Percentiles rank a stretch among this genome's conserved stretches.
Conservation (phyloP, 2,888 invertebrate genomes). For the Drymonia ruficornis region DNA sequence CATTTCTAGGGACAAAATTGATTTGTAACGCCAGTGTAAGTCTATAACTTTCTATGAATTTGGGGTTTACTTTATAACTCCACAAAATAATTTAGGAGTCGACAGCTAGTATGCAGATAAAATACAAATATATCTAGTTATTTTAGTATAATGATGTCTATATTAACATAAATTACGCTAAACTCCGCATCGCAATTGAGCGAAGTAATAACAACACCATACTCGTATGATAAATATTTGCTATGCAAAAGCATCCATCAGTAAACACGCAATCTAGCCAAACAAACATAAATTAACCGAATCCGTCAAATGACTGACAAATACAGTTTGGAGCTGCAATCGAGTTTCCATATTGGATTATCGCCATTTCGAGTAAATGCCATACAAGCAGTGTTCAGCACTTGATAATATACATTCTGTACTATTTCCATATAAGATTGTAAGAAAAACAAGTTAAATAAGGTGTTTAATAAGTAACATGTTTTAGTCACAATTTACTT, state of each 20-base stretch:
- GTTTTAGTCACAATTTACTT: not conserved
- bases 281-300: conserved; percentile 8
- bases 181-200: too few species aligned
- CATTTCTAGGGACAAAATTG: too few species aligned
- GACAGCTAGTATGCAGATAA: too few species aligned
- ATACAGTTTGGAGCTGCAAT: conserved; percentile 27
- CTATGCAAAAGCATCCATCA: not conserved
- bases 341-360: conserved; percentile 31
- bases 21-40: too few species aligned
- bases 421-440: conserved; percentile 1
- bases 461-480: not conserved
- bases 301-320: conserved; percentile 21
- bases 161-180: too few species aligned
- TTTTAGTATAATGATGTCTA: too few species aligned
- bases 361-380: conserved; percentile 27
- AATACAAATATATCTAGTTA: too few species aligned
- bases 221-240: not conserved
- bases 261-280: not conserved
- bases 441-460: conserved; percentile 8
- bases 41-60: too few species aligned
- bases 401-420: conserved; percentile 13
- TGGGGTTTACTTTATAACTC: too few species aligned
- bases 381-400: conserved; percentile 22
- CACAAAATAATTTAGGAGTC: too few species aligned
- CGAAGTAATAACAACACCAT: not conserved